Conservation (phyloP, 2,888 invertebrate genomes). For the Habroteleia sp. region DNA sequence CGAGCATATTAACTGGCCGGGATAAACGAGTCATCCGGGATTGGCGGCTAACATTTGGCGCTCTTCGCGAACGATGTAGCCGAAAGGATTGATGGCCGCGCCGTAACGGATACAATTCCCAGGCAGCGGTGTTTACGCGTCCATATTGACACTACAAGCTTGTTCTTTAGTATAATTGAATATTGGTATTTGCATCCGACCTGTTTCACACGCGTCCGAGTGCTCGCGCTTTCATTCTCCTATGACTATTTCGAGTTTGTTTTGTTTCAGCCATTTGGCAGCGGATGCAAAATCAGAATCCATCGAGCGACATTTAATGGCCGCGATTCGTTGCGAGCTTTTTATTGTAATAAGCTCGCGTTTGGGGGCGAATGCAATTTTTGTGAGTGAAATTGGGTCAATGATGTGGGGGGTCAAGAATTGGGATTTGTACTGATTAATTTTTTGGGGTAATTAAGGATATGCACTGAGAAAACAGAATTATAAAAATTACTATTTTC, state of each 20-base stretch:
- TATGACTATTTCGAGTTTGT: constrained; percentile 30
- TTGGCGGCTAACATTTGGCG: constrained; percentile 52
- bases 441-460: too few relatives aligned
- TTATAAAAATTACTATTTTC: too few relatives aligned
- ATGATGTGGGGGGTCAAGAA: too few relatives aligned
- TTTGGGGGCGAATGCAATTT: too few relatives aligned
- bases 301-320: constrained; percentile 15
- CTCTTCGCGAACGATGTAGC: constrained; percentile 61
- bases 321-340: constrained; percentile 4
- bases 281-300: constrained; percentile 29
- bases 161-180: constrained; percentile 63
- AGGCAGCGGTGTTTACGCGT: constrained; percentile 49
- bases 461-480: too few relatives aligned
- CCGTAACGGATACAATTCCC: constrained; percentile 59
- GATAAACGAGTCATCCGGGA: constrained; percentile 80
- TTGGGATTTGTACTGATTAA: too few relatives aligned
- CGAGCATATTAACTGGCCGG: constrained; percentile 79
- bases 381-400: too few relatives aligned
- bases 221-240: constrained; percentile 34
- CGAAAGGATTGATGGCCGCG: constrained; percentile 65
- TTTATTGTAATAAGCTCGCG: too few relatives aligned
- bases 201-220: constrained; percentile 28
- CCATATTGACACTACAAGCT: constrained; percentile 52
- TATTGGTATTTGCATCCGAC: constrained; percentile 50
- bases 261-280: constrained; percentile 1